Base-by-base conservation (phyloP, 2,797 vertebrate species). In the Crenichthys baileyi region DNA sequence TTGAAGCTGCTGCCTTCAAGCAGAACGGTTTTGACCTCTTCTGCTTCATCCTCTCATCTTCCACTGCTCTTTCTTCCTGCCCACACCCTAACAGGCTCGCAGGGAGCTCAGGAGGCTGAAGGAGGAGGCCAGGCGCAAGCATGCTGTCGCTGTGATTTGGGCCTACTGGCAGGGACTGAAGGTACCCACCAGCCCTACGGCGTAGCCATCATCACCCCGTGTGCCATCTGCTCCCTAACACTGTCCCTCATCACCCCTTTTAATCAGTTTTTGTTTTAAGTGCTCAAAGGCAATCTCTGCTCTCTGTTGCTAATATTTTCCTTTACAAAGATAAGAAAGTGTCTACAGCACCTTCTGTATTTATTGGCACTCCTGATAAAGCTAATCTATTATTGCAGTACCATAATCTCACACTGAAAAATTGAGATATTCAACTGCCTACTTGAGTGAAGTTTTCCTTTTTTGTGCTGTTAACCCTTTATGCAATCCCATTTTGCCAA, bases 161-260 rank as follows among this genome's bases (percentile, higher is more conserved):
- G 98, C 98, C 97, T 99, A 95, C 97, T 99, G 98, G 98, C 97
- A 98, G 97, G 98, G 98, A 99, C 96, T 99, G 87, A 98, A 99
- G 98, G 98, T 99, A 99, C 95, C 92, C 74, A 73, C 84, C 81
- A 77, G 88, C 85, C 90, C 90, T 88, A 78, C 26, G 61, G 87
- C 75, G 1, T 70, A 88, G 88, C 88, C 83, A 79, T 81, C 82
- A 78, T 83, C 85, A 76, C 75, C 82, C 81, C 78, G 73, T 78
- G 88, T 76, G 12, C 83, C 83, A 82, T 78, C 85, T 58, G 73
- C 81, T 83, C 80, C 60, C 56, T 77, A 72, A 72, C 81, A 85
- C 77, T 79, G 67, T 78, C 80, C 87, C 72, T 76, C 81, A 61
- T 72, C 70, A 60, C 22, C 80, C 83, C 70, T 75, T 60, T 61